A percentile compares a stretch with the other conserved stretches of the same genome.
Conservation (phyloP, 2,797 vertebrate genomes). For the Dallia pectoralis region DNA sequence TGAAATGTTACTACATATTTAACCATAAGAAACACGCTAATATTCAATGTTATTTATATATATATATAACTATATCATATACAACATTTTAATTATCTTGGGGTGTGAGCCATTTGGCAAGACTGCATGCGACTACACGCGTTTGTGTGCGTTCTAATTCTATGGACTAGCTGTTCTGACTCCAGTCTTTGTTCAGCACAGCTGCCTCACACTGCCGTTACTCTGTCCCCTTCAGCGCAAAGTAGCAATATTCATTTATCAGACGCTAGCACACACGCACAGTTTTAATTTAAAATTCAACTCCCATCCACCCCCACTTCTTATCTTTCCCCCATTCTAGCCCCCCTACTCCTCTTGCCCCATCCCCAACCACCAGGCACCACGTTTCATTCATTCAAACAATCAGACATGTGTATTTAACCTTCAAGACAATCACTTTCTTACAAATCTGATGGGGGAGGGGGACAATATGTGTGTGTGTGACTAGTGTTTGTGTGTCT, state of each 20-base stretch:
- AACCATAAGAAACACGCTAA: too few relatives aligned
- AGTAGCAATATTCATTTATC: conserved; percentile 10
- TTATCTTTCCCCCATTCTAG: background rate
- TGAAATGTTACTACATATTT: too few relatives aligned
- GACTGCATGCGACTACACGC: background rate
- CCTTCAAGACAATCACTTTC: conserved; percentile 41
- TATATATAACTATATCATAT: too few relatives aligned
- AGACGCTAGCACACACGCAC: background rate
- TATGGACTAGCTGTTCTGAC: conserved; percentile 19
- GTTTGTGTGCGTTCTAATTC: background rate
- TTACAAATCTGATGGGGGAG: conserved; percentile 36
- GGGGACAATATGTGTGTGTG: conserved; percentile 14
- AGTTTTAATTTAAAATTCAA: conserved; percentile 8
- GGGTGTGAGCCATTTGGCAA: background rate
- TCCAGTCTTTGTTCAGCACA: conserved; percentile 55
- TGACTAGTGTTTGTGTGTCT: background rate
- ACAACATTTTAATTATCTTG: too few relatives aligned
- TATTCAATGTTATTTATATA: too few relatives aligned
- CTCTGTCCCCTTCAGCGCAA: conserved; percentile 25
- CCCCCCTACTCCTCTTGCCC: background rate
- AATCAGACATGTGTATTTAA: conserved; percentile 33
- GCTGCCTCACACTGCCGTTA: conserved; percentile 56
- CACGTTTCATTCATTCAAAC: conserved; percentile 20
- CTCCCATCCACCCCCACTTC: background rate
- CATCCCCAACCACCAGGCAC: background rate